Evolutionary conservation across 2,797 vertebrate genomes (phyloP).

Genomic region (Poecilia gillii): DNA sequence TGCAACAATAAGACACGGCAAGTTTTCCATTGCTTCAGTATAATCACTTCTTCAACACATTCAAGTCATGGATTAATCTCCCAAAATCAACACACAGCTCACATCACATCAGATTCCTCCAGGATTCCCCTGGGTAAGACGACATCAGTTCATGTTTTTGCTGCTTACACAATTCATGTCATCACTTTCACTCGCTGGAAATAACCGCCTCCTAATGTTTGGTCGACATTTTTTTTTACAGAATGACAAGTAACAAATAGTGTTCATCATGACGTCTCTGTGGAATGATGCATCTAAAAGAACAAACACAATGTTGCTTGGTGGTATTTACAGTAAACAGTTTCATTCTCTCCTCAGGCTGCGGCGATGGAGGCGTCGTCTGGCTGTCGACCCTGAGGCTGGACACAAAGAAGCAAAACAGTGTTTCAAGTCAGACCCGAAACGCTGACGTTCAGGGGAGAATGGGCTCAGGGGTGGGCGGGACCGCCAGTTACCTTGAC

Average conservation of each 20-base stretch:
- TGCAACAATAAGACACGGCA: slow-evolving; percentile 17
- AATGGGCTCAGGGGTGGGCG: background rate
- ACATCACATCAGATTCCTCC: slow-evolving; percentile 19
- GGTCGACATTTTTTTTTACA: slow-evolving; percentile 30
- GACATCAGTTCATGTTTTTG: background rate
- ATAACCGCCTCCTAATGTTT: slow-evolving; percentile 14
- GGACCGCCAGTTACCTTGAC: slow-evolving; percentile 86
- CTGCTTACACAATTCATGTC: slow-evolving; percentile 5
- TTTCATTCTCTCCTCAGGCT: slow-evolving; percentile 71
- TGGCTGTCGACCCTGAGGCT: slow-evolving; percentile 92
- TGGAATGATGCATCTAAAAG: slow-evolving; percentile 37
- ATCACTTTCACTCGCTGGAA: slow-evolving; percentile 21
- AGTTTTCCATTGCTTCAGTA: slow-evolving; percentile 21
- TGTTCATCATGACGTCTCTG: slow-evolving; percentile 40
- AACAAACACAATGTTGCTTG: slow-evolving; percentile 10
- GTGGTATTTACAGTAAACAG: slow-evolving; percentile 38
- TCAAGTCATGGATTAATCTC: slow-evolving; percentile 7
- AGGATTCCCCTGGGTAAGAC: slow-evolving; percentile 20
- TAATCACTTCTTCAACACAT: slow-evolving; percentile 52
- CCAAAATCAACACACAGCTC: slow-evolving; percentile 21
- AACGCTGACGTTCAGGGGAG: background rate
- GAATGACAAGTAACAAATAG: slow-evolving; percentile 5
- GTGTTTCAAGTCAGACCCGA: background rate
- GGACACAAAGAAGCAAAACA: slow-evolving; percentile 28
- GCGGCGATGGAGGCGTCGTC: slow-evolving; percentile 90